These are phyloP conservation scores for Poicephalus meyeri DNA, from an alignment of 2,113 vertebrate genomes.

Conservation along the genomic window DNA sequence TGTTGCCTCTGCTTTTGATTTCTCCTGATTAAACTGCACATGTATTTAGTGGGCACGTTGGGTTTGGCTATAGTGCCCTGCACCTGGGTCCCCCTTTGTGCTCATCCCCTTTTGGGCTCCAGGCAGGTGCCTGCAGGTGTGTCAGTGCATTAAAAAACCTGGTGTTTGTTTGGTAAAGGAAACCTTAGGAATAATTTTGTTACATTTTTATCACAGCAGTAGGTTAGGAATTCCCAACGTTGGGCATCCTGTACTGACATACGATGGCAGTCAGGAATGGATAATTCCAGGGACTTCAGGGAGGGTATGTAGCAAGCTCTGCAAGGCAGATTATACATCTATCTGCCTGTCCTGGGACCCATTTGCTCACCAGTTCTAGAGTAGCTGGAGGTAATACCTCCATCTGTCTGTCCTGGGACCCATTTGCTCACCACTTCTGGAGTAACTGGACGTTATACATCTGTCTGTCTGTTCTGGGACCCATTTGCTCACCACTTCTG, in stretches of 20 bases:
- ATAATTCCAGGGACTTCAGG: not conserved
- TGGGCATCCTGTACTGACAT: not conserved
- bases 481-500: not conserved
- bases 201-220: not conserved
- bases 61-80: not conserved
- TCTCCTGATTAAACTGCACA: rapidly evolving
- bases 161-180: not conserved
- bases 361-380: not conserved
- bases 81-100: rapidly evolving
- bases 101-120: rapidly evolving
- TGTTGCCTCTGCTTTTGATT: not conserved
- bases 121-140: not conserved
- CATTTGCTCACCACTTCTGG: too few species aligned
- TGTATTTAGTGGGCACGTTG: not conserved
- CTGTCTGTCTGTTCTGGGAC: not conserved
- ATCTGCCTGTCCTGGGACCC: not conserved
- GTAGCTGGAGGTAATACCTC: not conserved
- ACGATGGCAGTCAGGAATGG: rapidly evolving
- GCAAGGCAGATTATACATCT: not conserved
- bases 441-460: not conserved
- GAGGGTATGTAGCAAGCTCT: not conserved
- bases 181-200: not conserved
- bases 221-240: rapidly evolving
- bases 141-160: rapidly evolving
- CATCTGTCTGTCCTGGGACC: not conserved